Base-by-base conservation (phyloP, 2,888 invertebrate species). In the Drosophila ezoana region DNA sequence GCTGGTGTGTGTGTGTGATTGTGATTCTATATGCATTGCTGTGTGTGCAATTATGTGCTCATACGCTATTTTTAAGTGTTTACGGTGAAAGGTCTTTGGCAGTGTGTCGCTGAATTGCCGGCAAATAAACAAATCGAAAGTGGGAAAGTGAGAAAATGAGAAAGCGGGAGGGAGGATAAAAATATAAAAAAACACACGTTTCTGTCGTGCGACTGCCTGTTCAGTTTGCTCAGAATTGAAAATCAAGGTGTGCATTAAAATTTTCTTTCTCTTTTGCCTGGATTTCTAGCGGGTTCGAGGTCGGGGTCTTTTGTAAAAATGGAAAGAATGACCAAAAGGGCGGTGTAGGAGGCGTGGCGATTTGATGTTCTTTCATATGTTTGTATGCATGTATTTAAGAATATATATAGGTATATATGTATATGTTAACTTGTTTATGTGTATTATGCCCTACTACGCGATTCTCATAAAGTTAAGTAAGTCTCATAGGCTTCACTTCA, bases 31-130 rank as follows among this genome's bases (percentile, higher is more conserved):
- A 62, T 66, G 52, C 43, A 52, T 5, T 18, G 41, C 37, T 33
- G 51, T 44, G 45, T 41, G 18, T 64, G 52, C 59, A 71, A 59
- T 71, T 74, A 64, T 63, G 37, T 61, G 45, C 40, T 70, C 60
- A 57, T 59, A 44, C 41, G 35, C 71, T 63, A 61, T 49, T 76
- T 79, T 76, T 71, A 72, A 62, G 48, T 41, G 44, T 45, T 65
- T 47, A 59, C 67, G 72, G 58, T 45, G 49, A 79, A 68, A 72
- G 60, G 68, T 72, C 70, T 72, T 53, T 79, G 72, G 62, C 68
- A 72, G 59, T 68, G 59, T 68, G 67, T 75, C 60, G 44, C 57
- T 45, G 20, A 59, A 59, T 32, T 4, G n/a, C 37, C 13, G 33
- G 41, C 32, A 20, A 4, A 38, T 41, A 2, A 47, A 47, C 33